Base-by-base conservation (phyloP, 2,888 invertebrate species). In the Galerucella nymphaeae region DNA sequence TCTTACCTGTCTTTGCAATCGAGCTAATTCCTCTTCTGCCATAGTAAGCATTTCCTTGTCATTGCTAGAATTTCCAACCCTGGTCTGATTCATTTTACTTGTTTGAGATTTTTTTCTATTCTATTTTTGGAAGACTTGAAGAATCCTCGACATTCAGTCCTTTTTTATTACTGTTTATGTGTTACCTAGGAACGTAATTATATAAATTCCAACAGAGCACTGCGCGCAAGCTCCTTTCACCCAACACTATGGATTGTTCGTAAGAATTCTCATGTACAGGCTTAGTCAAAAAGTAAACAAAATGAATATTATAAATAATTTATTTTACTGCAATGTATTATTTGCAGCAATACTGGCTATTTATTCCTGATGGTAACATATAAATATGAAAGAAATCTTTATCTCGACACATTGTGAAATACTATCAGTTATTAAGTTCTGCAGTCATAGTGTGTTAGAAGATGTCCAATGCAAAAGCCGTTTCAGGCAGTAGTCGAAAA, bases 21-120 rank as follows among this genome's bases (percentile, higher is more conserved):
- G 91, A 18, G 91, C 88, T 81, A 95, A 88, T 84, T 97, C 95
- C 72, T 92, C 91, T 82, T 93, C 93, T 2, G 94, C 94, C 82
- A 94, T 90, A 82, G 92, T 90, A 82, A 94, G 93, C 87, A 94
- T 89, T 84, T 94, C 94, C 82, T 78, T 80, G 68, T 81, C 81
- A 23, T 75, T 79, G n/a, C 75, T 77, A 11, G 80, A 76, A 41
- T 75, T 75, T 4, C 70, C 66, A 6, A 71, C 11, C 59, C 61
- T 71, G 18, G 75, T 38, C 61, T 77, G 71, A 55, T 77, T 74
- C 76, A 75, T 78, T 64, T 69, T 55, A 59, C 38, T 50, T 50
- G n/a, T 50, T n/a, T 53, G 14, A 13, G 4, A 13, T 10, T 20
- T 16, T 62, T 53, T 38, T 30, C 11, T 38, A 18, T 13, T 18